These are phyloP conservation scores for Carettochelys insculpta DNA, from an alignment of 2,113 vertebrate genomes.

Conservation along the genomic window DNA sequence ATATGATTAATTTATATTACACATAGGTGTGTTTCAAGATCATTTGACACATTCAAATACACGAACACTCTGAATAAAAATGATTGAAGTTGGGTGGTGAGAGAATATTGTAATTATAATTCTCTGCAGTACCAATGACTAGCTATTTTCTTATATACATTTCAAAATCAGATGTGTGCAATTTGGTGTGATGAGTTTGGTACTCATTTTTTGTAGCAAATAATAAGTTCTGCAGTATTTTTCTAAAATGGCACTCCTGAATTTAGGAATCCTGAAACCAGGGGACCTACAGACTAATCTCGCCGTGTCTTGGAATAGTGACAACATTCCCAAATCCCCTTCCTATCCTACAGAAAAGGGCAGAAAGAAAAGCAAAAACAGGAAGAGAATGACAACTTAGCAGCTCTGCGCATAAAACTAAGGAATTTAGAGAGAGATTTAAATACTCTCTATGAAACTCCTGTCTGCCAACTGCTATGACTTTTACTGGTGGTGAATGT, in stretches of 20 bases:
- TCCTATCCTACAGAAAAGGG: not conserved
- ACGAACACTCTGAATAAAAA: slow-evolving; percentile 14
- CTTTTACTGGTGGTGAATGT: slow-evolving; percentile 10
- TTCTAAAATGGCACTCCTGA: slow-evolving; percentile 51
- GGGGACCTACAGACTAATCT: not conserved
- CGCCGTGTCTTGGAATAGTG: slow-evolving; percentile 1
- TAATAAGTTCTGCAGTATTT: not conserved
- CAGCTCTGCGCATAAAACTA: not conserved
- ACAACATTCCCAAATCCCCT: not conserved
- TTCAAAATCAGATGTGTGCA: slow-evolving; percentile 27
- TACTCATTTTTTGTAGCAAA: slow-evolving; percentile 60
- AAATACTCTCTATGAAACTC: not conserved
- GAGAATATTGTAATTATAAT: slow-evolving; percentile 14
- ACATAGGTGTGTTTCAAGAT: not conserved
- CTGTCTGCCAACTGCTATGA: not conserved
- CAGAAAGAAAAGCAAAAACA: slow-evolving; percentile 20
- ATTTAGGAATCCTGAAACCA: slow-evolving; percentile 8
- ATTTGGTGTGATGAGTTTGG: slow-evolving; percentile 65
- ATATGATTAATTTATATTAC: slow-evolving; percentile 8
- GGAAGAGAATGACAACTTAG: not conserved
- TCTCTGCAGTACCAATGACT: slow-evolving; percentile 3
- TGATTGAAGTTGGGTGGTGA: not conserved
- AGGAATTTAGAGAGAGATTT: slow-evolving; percentile 46
- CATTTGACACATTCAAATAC: not conserved
- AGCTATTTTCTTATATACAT: slow-evolving; percentile 19